Conservation (phyloP, 1,140 invertebrate species). For the Anthonomus grandis region DNA sequence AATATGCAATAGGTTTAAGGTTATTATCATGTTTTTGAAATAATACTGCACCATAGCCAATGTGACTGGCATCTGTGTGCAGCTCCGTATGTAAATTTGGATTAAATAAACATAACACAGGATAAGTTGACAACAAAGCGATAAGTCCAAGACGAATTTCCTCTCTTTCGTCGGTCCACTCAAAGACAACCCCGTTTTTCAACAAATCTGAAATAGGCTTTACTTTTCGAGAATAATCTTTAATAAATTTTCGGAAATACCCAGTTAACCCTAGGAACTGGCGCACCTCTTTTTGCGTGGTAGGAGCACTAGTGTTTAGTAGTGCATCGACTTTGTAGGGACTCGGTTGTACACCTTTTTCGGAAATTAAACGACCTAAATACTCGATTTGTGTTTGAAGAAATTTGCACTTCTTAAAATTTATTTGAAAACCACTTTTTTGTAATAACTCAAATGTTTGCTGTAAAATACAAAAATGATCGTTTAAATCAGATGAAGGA, state of each 20-base stretch:
- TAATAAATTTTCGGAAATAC: slow-evolving; percentile 11
- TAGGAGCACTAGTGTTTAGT: neutral
- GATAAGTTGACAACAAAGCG: too few species aligned
- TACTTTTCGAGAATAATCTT: neutral
- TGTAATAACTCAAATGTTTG: slow-evolving; percentile 21
- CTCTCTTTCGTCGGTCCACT: too few species aligned
- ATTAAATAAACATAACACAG: too few species aligned
- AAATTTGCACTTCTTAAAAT: slow-evolving; percentile 17
- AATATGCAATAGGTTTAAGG: too few species aligned
- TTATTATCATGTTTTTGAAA: too few species aligned
- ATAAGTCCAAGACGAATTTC: too few species aligned
- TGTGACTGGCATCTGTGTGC: too few species aligned
- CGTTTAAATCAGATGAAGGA: slow-evolving; percentile 19
- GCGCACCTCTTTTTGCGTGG: neutral
- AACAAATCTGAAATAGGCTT: slow-evolving; percentile 1
- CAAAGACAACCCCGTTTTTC: neutral
- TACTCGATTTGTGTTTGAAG: neutral
- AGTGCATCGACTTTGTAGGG: neutral
- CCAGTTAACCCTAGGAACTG: neutral
- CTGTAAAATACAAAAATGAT: slow-evolving; percentile 18
- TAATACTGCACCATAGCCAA: too few species aligned
- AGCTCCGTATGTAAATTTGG: too few species aligned
- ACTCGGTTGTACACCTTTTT: neutral
- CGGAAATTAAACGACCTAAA: neutral
- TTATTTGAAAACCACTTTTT: slow-evolving; percentile 14